A percentile compares a stretch with the other conserved stretches of the same genome.
Evolutionary conservation across 2,888 invertebrate genomes (phyloP).

Genomic region (Diachrysia chrysitis): DNA sequence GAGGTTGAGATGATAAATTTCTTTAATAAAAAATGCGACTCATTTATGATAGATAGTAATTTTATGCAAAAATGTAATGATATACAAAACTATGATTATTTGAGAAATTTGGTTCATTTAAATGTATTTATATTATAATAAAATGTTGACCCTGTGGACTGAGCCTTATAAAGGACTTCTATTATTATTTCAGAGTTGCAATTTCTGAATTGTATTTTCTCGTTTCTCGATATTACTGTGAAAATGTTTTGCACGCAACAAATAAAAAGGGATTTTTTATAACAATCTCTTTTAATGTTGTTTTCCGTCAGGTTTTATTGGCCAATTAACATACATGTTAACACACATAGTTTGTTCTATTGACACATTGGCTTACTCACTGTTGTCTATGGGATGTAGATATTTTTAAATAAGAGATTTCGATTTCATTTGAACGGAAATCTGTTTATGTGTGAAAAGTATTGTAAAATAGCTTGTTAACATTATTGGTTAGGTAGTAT

Average conservation of each 20-base stretch:
- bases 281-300: neutral
- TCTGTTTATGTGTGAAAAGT: no score
- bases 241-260: neutral
- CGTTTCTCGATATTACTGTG: slow-evolving; percentile 6
- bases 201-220: slow-evolving; percentile 29
- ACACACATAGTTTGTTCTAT: slow-evolving; percentile 1
- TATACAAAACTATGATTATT: no score
- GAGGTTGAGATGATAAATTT: no score
- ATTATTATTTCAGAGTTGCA: slow-evolving; percentile 37
- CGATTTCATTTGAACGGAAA: neutral
- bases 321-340: slow-evolving; percentile 1
- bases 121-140: no score
- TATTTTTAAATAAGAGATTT: neutral
- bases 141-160: neutral
- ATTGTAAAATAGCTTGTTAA: no score
- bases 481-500: no score
- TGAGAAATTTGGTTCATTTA: no score
- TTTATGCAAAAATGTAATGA: no score
- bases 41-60: no score
- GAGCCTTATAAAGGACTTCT: slow-evolving; percentile 13
- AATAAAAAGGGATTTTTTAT: neutral
- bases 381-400: neutral
- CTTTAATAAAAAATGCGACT: no score
- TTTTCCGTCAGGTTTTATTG: neutral
- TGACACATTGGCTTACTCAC: slow-evolving; percentile 2